Percentiles rank a stretch among this genome's conserved stretches.
phyloP scores from a whole-genome alignment of 2,888 invertebrate species.

The Apodemia zela region DNA sequence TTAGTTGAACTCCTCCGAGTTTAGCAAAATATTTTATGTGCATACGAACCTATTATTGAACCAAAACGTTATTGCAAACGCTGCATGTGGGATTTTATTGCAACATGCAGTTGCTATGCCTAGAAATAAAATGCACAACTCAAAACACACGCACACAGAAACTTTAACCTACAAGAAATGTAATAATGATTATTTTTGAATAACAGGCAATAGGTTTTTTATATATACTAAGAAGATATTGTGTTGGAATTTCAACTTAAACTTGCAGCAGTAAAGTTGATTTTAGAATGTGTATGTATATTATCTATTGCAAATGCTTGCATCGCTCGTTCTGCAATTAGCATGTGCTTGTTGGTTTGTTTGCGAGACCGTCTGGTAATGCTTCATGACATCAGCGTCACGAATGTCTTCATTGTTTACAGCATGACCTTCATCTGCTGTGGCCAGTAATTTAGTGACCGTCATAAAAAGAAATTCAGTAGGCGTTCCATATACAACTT shows the following conservation, averaged over 20 bases:
- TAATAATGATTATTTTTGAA: neutral
- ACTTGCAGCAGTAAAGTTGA: neutral
- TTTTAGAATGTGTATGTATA: neutral
- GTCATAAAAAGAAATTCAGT: neutral
- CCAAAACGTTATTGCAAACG: neutral
- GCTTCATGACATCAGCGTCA: constrained; percentile 40
- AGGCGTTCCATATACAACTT: too few species aligned
- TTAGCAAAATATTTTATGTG: neutral
- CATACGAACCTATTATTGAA: neutral
- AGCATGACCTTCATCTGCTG: constrained; percentile 28
- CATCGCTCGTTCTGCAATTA: constrained; percentile 35
- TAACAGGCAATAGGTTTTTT: neutral
- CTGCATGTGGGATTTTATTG: constrained; percentile 9
- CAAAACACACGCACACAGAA: neutral
- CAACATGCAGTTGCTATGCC: constrained; percentile 2
- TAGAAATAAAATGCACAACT: neutral
- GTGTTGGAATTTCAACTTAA: neutral
- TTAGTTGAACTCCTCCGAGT: too few species aligned
- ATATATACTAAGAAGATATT: neutral
- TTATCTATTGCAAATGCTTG: constrained; percentile 19
- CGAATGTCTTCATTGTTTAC: constrained; percentile 45
- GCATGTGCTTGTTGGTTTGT: constrained; percentile 38
- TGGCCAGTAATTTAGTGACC: neutral
- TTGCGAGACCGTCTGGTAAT: constrained; percentile 32
- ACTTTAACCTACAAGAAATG: neutral